phyloP scores from a whole-genome alignment of 2,888 invertebrate genomes.

The Calliphora vomitoria region DNA sequence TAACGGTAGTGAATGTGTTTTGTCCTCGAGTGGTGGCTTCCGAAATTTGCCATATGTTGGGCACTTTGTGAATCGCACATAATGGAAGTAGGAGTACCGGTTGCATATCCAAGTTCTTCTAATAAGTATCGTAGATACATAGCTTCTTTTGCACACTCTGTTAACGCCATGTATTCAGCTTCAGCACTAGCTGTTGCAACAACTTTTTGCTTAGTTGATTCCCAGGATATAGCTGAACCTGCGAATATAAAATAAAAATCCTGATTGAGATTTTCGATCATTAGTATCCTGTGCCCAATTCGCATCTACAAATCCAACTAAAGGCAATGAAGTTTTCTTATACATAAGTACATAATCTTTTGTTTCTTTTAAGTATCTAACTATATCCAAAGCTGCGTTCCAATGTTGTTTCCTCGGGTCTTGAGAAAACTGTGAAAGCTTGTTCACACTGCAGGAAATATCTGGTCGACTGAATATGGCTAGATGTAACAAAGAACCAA shows the following conservation, averaged over 20 bases:
- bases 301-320: background rate
- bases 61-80: background rate
- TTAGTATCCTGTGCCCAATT: background rate
- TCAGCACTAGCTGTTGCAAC: background rate
- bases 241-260: no score
- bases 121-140: no score
- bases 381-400: background rate
- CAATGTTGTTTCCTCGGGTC: no score
- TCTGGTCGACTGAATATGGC: background rate
- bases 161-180: background rate
- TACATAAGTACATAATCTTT: background rate
- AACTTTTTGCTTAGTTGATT: background rate
- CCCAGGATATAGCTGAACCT: background rate
- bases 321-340: background rate
- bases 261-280: no score
- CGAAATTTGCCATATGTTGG: constrained; percentile 53
- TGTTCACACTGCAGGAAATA: background rate
- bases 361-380: background rate
- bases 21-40: constrained; percentile 51
- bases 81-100: constrained; percentile 16
- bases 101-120: no score
- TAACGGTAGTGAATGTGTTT: constrained; percentile 55
- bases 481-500: background rate
- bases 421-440: background rate
- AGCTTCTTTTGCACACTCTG: no score